phyloP scores from a whole-genome alignment of 2,888 invertebrate species.

The Drosophila gaucha region DNA sequence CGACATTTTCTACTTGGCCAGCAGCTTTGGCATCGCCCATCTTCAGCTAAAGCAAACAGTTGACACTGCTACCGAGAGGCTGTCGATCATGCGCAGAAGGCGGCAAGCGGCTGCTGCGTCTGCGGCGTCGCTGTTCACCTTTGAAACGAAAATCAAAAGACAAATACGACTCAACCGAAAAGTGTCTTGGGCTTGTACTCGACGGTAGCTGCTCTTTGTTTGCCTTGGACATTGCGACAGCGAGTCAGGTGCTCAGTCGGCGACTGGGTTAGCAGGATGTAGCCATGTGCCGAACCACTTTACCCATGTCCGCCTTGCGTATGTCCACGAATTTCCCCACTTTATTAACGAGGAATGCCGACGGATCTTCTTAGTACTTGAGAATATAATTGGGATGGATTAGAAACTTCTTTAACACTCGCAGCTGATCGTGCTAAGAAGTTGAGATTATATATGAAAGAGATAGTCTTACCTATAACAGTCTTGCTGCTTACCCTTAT shows the following conservation, averaged over 20 bases:
- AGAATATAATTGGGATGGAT: not conserved
- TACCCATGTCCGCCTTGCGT: conserved; percentile 4
- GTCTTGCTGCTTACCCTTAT: too few species aligned
- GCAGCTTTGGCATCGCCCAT: conserved; percentile 30
- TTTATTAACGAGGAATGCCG: conserved; percentile 40
- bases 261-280: conserved; percentile 44
- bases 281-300: conserved; percentile 16
- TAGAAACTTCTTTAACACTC: not conserved
- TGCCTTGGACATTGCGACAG: conserved; percentile 50
- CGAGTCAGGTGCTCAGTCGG: conserved; percentile 31
- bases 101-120: conserved; percentile 28
- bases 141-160: conserved; percentile 72
- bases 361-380: conserved; percentile 12
- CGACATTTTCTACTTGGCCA: conserved; percentile 28
- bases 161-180: conserved; percentile 54
- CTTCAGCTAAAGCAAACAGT: conserved; percentile 54
- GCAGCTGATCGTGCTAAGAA: too few species aligned
- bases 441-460: not conserved
- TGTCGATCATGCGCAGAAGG: conserved; percentile 76
- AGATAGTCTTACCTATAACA: too few species aligned
- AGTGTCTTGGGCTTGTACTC: conserved; percentile 39
- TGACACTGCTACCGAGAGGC: conserved; percentile 75
- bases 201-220: conserved; percentile 34
- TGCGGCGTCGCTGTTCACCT: conserved; percentile 51
- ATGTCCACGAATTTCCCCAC: conserved; percentile 37